These are phyloP conservation scores for Pachymerium ferrugineum DNA, from an alignment of 2,888 invertebrate species.

Conservation along the genomic window DNA sequence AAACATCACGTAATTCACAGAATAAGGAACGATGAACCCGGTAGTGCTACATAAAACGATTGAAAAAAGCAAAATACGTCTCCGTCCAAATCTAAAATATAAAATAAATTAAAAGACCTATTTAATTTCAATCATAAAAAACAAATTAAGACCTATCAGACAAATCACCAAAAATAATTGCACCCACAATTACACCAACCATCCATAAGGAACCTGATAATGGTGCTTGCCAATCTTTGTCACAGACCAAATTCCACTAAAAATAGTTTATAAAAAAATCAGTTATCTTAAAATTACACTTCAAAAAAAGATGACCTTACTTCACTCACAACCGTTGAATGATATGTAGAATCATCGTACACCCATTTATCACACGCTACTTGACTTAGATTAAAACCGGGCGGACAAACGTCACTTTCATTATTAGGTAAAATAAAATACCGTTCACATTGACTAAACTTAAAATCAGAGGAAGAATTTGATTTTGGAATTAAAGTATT, in stretches of 20 bases:
- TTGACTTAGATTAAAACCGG: not conserved
- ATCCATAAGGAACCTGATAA: conserved; percentile 59
- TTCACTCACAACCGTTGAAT: conserved; percentile 56
- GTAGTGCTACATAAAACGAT: conserved; percentile 56
- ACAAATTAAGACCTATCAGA: conserved; percentile 54
- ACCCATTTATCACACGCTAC: conserved; percentile 53
- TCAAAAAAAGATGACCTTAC: conserved; percentile 45
- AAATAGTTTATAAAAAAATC: conserved; percentile 40
- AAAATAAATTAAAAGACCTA: not conserved
- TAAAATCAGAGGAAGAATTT: not conserved
- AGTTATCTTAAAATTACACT: not conserved
- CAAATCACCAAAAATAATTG: conserved; percentile 56
- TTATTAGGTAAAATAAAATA: not conserved
- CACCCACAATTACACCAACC: conserved; percentile 58
- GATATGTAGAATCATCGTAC: conserved; percentile 49
- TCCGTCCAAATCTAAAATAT: conserved; percentile 55
- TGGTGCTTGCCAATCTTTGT: conserved; percentile 59
- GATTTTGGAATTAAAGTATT: conserved; percentile 51
- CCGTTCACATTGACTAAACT: not conserved
- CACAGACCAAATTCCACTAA: conserved; percentile 58
- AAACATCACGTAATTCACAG: conserved; percentile 55
- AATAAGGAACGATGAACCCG: conserved; percentile 55
- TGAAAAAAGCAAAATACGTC: conserved; percentile 56
- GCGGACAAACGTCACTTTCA: not conserved
- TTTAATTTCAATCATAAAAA: not conserved